Evolutionary conservation across 2,888 invertebrate species (phyloP).

Genomic region (Rhodophaea formosa): DNA sequence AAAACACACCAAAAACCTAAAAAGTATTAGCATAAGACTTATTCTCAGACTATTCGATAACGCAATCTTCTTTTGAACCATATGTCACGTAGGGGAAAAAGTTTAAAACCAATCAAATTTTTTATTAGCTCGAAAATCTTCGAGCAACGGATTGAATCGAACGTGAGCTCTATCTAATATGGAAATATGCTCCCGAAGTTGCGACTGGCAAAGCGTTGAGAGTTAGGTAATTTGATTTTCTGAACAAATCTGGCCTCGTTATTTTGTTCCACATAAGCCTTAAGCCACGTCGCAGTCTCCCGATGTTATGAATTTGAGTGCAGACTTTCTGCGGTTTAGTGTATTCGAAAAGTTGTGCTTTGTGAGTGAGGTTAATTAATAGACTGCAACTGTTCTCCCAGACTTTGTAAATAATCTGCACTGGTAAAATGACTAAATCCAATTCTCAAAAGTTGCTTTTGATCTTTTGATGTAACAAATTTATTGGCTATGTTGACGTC

Average conservation of each 20-base stretch:
- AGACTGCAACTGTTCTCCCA: background rate
- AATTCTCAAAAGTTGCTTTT: background rate
- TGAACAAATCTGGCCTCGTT: conserved; percentile 17
- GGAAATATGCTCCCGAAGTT: conserved; percentile 16
- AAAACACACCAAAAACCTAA: too few species aligned
- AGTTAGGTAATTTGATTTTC: conserved; percentile 18
- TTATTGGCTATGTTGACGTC: too few species aligned
- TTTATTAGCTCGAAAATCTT: background rate
- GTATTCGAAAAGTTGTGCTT: conserved; percentile 11
- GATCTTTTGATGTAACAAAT: too few species aligned
- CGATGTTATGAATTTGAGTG: conserved; percentile 13
- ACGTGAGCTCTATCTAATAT: conserved; percentile 12
- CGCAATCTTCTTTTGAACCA: too few species aligned
- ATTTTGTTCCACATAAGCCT: conserved; percentile 16
- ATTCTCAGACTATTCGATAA: too few species aligned
- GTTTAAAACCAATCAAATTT: background rate
- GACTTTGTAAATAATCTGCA: conserved; percentile 1
- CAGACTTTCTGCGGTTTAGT: conserved; percentile 11
- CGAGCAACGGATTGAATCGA: conserved; percentile 12
- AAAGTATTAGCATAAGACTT: too few species aligned
- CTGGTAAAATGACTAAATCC: too few species aligned
- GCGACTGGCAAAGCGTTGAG: conserved; percentile 13
- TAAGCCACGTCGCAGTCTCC: conserved; percentile 11
- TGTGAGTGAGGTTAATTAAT: conserved; percentile 10
- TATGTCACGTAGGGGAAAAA: background rate